Evolutionary conservation across 92 coral and sea anemone species (phyloP), one percentile per base, ranked within the genome.

Genomic region (Actinernus sp.): DNA sequence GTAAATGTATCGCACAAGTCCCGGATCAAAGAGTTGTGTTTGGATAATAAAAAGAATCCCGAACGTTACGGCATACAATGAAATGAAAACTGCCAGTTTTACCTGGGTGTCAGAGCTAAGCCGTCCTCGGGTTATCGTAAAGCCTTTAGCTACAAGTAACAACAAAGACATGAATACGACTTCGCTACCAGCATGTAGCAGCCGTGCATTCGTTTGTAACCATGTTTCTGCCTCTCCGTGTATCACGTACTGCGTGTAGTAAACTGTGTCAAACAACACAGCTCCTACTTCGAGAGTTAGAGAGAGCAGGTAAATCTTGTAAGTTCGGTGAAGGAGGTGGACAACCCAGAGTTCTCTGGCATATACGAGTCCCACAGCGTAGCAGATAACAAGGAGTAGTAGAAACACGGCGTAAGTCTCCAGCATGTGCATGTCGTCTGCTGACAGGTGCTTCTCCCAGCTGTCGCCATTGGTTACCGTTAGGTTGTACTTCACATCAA

Each of bases 381-480:
- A 63, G 34, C 65, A 31, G n/a, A 85, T 14, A 4, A 82, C 23
- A 26, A 50, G 16, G 10, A 58, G 13, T 1, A 33, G 47, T 21
- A 89, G 27, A 26, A 74, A 54, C 2, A 65, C 49, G 4, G 63
- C 22, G 46, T 72, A 52, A 9, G 14, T 57, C 41, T 73, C 84
- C 4, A 74, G 31, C 64, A 75, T 53, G 51, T 54, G 73, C 16
- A 58, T 17, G 29, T 80, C 88, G 10, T 75, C 85, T 3, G 74
- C 90, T 1, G 93, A 83, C 30, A 69, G 16, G 3, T 75, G 82
- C 46, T 38, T 58, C 57, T 85, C 78, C 96, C 96, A 89, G 14
- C 73, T 58, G 26, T 74, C 68, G 20, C 96, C 86, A 55, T 85
- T 76, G 16, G 91, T 80, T 21, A 85, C 40, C 12, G 68, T 72